These are phyloP conservation scores for Dendronephthya gigantea DNA, from an alignment of 64 coral and sea anemone species.

Conservation along the genomic window DNA sequence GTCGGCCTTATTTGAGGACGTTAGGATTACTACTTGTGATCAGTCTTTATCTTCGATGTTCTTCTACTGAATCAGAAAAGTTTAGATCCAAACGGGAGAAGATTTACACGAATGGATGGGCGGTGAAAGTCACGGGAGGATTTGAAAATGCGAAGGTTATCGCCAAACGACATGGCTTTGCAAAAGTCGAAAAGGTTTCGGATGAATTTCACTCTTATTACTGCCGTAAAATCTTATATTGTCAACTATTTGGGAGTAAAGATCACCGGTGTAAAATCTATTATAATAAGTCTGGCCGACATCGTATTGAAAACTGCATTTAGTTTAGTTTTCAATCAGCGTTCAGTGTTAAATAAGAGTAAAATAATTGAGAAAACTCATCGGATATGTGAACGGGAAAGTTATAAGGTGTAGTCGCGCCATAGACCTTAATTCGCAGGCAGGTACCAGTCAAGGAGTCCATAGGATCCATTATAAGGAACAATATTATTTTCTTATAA, in stretches of 20 bases:
- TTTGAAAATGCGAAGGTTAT: conserved; percentile 64
- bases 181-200: conserved; percentile 66
- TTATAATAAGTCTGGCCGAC: no score
- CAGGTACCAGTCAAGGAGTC: neutral
- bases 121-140: conserved; percentile 68
- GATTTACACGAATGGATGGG: conserved; percentile 95
- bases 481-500: neutral
- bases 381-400: neutral
- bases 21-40: neutral
- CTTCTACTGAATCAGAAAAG: neutral
- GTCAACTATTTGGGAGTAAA: neutral
- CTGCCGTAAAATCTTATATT: neutral
- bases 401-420: neutral
- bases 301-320: neutral
- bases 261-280: neutral
- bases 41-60: neutral
- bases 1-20: neutral
- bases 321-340: neutral
- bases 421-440: neutral
- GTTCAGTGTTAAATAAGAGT: neutral
- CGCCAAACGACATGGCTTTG: conserved; percentile 86
- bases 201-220: neutral
- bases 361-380: neutral
- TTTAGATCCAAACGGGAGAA: conserved; percentile 30
- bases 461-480: neutral